These are phyloP conservation scores for Erethizon dorsatum DNA, from an alignment of 2,797 vertebrate genomes.

Conservation along the genomic window DNA sequence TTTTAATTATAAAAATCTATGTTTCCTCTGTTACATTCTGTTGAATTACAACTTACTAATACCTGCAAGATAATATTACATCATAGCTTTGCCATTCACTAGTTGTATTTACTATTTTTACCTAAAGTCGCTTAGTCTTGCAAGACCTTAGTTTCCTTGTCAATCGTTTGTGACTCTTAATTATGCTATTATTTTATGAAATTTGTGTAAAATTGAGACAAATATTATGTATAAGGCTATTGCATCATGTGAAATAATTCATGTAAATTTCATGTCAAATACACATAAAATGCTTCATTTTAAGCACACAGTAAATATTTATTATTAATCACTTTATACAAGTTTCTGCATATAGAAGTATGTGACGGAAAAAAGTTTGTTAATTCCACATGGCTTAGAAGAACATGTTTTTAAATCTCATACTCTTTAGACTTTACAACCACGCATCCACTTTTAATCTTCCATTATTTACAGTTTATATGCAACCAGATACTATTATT, in stretches of 20 bases:
- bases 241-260: neutral
- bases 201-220: neutral
- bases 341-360: neutral
- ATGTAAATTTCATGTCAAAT: neutral
- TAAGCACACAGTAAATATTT: neutral
- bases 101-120: neutral
- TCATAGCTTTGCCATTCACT: neutral
- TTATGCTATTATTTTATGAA: neutral
- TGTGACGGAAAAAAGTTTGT: slow-evolving; percentile 9
- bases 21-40: neutral
- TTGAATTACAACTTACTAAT: neutral
- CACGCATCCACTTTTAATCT: slow-evolving; percentile 14
- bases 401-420: slow-evolving; percentile 45
- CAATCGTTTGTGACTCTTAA: neutral
- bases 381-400: slow-evolving; percentile 3
- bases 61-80: neutral
- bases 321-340: slow-evolving; percentile 32
- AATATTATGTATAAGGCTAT: neutral
- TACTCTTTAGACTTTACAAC: slow-evolving; percentile 47
- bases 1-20: slow-evolving; percentile 1
- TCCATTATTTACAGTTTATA: slow-evolving; percentile 73
- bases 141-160: neutral
- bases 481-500: slow-evolving; percentile 82
- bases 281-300: neutral
- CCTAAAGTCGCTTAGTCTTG: neutral